These are phyloP conservation scores for Manis crassicaudata DNA, from an alignment of 2,797 vertebrate genomes.

Conservation along the genomic window DNA sequence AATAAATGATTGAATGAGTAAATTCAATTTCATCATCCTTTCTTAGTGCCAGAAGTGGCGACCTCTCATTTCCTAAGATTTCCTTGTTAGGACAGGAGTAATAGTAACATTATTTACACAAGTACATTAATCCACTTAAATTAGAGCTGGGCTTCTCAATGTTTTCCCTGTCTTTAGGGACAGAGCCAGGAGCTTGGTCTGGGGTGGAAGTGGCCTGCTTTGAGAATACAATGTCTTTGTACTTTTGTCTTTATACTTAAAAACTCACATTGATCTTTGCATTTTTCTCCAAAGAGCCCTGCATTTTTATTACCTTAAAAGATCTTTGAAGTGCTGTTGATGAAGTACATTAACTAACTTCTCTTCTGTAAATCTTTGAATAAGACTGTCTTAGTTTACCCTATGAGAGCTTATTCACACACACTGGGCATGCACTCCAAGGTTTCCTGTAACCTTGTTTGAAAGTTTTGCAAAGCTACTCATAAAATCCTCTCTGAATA, in stretches of 20 bases:
- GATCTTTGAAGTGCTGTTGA: background rate
- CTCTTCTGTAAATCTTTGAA: background rate
- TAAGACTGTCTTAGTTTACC: background rate
- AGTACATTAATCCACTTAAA: background rate
- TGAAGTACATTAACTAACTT: background rate
- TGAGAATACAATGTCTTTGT: constrained; percentile 9
- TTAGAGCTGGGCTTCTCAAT: background rate
- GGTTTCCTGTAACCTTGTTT: background rate
- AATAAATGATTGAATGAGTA: background rate
- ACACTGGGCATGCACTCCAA: background rate
- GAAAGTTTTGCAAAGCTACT: background rate
- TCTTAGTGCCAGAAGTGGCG: background rate
- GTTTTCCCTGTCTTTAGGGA: background rate
- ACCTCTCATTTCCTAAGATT: background rate
- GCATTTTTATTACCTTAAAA: background rate
- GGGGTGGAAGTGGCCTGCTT: background rate
- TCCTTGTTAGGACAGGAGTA: background rate
- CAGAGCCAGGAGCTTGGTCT: background rate
- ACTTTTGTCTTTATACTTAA: background rate
- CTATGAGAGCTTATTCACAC: background rate
- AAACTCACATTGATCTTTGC: background rate
- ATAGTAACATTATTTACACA: background rate
- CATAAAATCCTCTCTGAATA: background rate
- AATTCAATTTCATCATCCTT: background rate
- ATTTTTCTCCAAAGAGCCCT: background rate